phyloP scores from a whole-genome alignment of 2,797 vertebrate genomes.

The Iguana delicatissima region DNA sequence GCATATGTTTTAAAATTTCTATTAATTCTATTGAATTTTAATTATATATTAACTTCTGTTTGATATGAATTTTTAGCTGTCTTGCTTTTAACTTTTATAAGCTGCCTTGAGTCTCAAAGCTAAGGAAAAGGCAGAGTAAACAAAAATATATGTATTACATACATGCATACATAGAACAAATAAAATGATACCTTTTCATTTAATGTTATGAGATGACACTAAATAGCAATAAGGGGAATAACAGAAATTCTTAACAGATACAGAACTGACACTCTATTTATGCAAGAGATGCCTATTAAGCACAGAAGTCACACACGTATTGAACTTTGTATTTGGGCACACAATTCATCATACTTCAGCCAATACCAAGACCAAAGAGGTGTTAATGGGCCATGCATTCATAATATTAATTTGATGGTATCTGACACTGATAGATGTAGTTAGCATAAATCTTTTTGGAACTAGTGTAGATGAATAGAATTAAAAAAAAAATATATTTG shows the following conservation, averaged over 20 bases:
- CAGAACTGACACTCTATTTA: background rate
- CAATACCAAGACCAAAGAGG: background rate
- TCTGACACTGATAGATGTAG: conserved; percentile 11
- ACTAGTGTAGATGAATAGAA: background rate
- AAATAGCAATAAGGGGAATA: background rate
- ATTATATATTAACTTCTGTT: too few relatives aligned
- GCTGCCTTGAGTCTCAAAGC: too few relatives aligned
- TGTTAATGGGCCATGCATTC: background rate
- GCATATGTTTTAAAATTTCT: too few relatives aligned
- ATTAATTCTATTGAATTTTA: too few relatives aligned
- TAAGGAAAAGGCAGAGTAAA: too few relatives aligned
- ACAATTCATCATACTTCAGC: conserved; percentile 24
- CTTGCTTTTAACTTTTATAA: too few relatives aligned
- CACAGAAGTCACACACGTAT: background rate
- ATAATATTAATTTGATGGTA: conserved; percentile 7
- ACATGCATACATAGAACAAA: too few relatives aligned
- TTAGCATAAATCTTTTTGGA: background rate
- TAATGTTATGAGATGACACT: background rate
- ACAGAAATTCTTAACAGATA: background rate
- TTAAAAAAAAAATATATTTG: too few relatives aligned
- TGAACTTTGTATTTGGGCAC: background rate
- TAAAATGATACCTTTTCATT: background rate
- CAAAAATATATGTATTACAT: too few relatives aligned
- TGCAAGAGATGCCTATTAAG: background rate
- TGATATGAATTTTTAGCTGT: too few relatives aligned